These are phyloP conservation scores for Alitta virens DNA, from an alignment of 2,888 invertebrate species.

Conservation along the genomic window DNA sequence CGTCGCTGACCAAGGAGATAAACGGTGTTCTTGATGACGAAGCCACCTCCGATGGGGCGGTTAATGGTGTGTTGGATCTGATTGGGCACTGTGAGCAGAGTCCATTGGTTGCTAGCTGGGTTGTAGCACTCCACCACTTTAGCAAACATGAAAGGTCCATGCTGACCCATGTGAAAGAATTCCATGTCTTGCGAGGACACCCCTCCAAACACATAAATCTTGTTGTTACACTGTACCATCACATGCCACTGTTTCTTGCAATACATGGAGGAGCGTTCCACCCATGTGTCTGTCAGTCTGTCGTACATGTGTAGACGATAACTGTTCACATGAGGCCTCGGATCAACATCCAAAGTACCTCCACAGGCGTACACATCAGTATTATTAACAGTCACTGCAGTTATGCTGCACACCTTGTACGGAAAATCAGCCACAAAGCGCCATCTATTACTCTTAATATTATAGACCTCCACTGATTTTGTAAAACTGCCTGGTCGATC, in stretches of 20 bases:
- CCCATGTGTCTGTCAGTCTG: conserved; percentile 1
- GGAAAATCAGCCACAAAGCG: conserved; percentile 4
- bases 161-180: conserved; percentile 4
- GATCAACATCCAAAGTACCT: conserved; percentile 9
- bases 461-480: conserved; percentile 5
- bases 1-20: conserved; percentile 5
- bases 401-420: conserved; percentile 15
- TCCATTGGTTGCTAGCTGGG: conserved; percentile 12
- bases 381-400: conserved; percentile 3
- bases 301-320: conserved; percentile 15
- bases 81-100: conserved; percentile 6
- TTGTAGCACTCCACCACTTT: conserved; percentile 12
- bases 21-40: conserved; percentile 3
- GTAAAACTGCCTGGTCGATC: conserved; percentile 7
- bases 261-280: conserved; percentile 13
- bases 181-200: conserved; percentile 12
- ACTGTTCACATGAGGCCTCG: conserved; percentile 13
- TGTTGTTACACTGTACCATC: conserved; percentile 1
- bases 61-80: conserved; percentile 10
- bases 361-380: conserved; percentile 12
- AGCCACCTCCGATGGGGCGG: conserved; percentile 10
- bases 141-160: conserved; percentile 7
- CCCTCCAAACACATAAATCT: conserved; percentile 13
- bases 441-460: conserved; percentile 3
- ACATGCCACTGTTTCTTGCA: conserved; percentile 17